Conservation (phyloP, 1,140 invertebrate species). For the Pseudoatta argentina region DNA sequence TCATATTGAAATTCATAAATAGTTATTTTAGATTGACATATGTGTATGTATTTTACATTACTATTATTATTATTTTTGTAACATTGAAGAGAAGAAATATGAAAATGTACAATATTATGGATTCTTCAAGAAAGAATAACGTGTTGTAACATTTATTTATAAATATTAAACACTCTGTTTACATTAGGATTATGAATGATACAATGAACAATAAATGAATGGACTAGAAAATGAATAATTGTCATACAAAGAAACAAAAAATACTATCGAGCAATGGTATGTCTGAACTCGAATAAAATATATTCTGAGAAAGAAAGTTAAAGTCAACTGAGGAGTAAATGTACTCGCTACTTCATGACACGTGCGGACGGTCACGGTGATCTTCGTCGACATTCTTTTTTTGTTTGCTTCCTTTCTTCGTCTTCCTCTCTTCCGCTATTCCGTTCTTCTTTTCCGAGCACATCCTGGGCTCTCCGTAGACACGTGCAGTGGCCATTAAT, state of each 20-base stretch:
- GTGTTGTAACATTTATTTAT: background rate
- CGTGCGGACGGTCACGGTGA: conserved; percentile 68
- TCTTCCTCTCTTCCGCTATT: conserved; percentile 23
- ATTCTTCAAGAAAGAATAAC: background rate
- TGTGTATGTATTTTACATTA: background rate
- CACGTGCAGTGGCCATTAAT: conserved; percentile 68
- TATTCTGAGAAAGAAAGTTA: conserved; percentile 6
- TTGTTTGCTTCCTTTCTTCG: conserved; percentile 22
- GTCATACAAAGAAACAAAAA: background rate
- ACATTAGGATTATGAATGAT: background rate
- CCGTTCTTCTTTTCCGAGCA: conserved; percentile 20
- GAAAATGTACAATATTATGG: background rate
- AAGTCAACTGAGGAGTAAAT: conserved; percentile 62
- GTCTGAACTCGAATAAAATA: conserved; percentile 37
- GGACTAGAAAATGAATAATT: conserved; percentile 8
- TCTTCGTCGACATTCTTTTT: conserved; percentile 13
- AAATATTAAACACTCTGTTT: background rate
- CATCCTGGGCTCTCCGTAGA: conserved; percentile 53
- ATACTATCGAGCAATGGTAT: background rate
- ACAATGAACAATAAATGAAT: too few species aligned
- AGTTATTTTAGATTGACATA: background rate
- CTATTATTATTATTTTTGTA: background rate
- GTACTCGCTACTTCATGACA: conserved; percentile 68
- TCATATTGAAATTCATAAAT: background rate
- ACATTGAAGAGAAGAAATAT: background rate